Evolutionary conservation across 2,888 invertebrate species (phyloP).

Genomic region (Xiphydria camelus): DNA sequence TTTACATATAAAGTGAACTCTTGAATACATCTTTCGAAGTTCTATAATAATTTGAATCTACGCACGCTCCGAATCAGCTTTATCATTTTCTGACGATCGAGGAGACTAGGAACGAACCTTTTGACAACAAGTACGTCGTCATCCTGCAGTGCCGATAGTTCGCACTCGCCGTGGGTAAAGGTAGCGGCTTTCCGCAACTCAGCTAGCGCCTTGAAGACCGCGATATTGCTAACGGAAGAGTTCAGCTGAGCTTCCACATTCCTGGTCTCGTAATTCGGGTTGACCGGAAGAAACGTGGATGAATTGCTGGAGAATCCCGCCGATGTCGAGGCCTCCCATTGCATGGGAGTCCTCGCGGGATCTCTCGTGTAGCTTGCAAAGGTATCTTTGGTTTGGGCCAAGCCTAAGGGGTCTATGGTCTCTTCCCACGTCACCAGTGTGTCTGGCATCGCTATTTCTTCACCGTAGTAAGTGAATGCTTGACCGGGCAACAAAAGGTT

Average conservation of each 20-base stretch:
- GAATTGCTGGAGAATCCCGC: conserved; percentile 42
- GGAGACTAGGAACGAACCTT: conserved; percentile 27
- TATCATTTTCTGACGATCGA: too few relatives aligned
- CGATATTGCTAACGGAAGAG: conserved; percentile 29
- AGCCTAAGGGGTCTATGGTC: conserved; percentile 39
- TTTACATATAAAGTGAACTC: neutral
- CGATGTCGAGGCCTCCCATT: conserved; percentile 43
- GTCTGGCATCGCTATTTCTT: conserved; percentile 45
- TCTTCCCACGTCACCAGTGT: conserved; percentile 24
- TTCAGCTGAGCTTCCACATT: conserved; percentile 35
- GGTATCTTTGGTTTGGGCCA: conserved; percentile 16
- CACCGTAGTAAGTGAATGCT: conserved; percentile 60
- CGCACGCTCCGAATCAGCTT: too few relatives aligned
- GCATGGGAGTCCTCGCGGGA: conserved; percentile 51
- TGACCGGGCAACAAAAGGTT: conserved; percentile 62
- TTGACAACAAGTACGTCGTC: conserved; percentile 35
- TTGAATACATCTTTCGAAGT: neutral
- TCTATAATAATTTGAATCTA: too few relatives aligned
- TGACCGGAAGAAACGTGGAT: conserved; percentile 34
- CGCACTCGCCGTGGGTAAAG: conserved; percentile 37
- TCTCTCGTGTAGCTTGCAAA: conserved; percentile 35
- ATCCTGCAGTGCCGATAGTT: conserved; percentile 34
- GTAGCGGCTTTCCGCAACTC: conserved; percentile 33
- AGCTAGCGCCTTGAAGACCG: conserved; percentile 33
- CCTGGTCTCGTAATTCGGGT: conserved; percentile 28